These are phyloP conservation scores for Nemurella pictetii DNA, from an alignment of 2,888 invertebrate species.

Conservation along the genomic window DNA sequence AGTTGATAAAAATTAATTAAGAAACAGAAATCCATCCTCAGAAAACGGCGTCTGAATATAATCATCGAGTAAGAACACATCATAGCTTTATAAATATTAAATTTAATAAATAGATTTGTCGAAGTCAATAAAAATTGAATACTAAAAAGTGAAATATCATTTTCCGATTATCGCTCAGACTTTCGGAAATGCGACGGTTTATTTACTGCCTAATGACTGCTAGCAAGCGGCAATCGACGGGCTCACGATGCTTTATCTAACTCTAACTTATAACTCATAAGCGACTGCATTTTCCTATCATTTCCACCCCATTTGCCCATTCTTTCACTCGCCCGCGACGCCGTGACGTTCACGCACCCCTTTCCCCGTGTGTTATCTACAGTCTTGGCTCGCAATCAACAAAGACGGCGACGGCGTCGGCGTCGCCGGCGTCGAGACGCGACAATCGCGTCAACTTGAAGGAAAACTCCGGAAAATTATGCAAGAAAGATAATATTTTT, in stretches of 20 bases:
- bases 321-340: slow-evolving; percentile 2
- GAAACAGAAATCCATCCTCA: background rate
- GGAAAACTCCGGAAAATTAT: background rate
- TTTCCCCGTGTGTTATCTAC: background rate
- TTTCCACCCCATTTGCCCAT: slow-evolving; percentile 43
- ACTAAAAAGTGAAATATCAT: background rate
- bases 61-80: background rate
- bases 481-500: background rate
- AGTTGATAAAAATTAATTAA: background rate
- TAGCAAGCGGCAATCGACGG: background rate
- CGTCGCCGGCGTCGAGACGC: background rate
- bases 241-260: slow-evolving; percentile 14
- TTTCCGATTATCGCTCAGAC: background rate
- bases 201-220: slow-evolving; percentile 14
- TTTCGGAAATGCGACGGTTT: background rate
- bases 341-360: background rate
- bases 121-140: background rate
- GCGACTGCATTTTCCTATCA: slow-evolving; percentile 36
- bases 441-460: background rate
- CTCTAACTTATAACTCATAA: background rate
- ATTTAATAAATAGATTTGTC: background rate
- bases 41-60: background rate
- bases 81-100: background rate
- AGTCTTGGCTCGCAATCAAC: slow-evolving; percentile 12
- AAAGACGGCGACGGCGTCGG: background rate